Evolutionary conservation across 2,797 vertebrate genomes (phyloP), one percentile per base, ranked within the genome.

Genomic region (Lateolabrax maculatus): DNA sequence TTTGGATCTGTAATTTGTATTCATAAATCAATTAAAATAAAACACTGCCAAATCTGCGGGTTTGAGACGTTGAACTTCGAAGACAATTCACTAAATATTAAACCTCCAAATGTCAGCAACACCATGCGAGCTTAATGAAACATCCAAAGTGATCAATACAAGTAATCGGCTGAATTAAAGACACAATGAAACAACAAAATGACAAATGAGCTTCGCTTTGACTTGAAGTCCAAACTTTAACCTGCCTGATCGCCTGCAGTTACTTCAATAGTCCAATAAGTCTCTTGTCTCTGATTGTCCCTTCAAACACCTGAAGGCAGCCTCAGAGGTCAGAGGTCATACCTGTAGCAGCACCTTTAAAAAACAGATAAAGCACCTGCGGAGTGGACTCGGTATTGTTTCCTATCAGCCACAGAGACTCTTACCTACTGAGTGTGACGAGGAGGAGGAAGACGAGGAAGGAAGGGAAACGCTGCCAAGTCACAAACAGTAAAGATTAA

Each of bases 401-500:
- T 69, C 61, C 79, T 72, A 60, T 27, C 25, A 6, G 70, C 71
- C 7, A 15, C 2, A 52, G 19, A 74, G 66, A 80, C 63, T 51
- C 75, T 90, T 84, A 91, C 88, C 90, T 88, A 64, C 63, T 57
- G 60, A 76, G 36, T 4, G 65, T 69, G 83, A 86, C 37, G 65
- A 79, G 63, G 81, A 90, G 60, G 84, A 61, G 39, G 57, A 56
- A 6, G 70, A 74, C 34, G 82, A 75, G 44, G 85, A 84, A 84
- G 87, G 76, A 75, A 77, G 80, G 84, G 81, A 87, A 87, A 85
- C 58, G 75, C 85, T 80, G 83, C 71, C 83, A 68, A 90, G 68
- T 92, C 86, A 55, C 70, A 69, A 77, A 92, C 84, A 85, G 79
- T 87, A 83, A 60, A 81, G 81, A 93, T 81, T 90, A 87, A 91